These are phyloP conservation scores for Etheostoma nigrum DNA, from an alignment of 2,797 vertebrate species.

Conservation along the genomic window DNA sequence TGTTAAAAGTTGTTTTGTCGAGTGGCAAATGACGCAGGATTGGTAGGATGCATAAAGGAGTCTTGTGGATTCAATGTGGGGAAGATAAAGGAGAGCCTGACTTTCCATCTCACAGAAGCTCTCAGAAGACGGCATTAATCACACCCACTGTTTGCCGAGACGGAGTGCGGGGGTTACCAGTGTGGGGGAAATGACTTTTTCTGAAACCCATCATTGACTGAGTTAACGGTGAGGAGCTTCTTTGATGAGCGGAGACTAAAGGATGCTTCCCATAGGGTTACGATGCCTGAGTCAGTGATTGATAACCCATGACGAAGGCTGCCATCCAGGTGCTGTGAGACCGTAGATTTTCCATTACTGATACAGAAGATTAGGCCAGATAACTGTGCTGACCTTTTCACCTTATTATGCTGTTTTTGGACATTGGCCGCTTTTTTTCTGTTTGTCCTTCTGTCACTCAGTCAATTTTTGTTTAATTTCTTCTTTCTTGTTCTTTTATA, in stretches of 20 bases:
- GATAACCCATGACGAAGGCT: constrained; percentile 72
- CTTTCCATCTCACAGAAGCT: constrained; percentile 36
- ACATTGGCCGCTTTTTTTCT: neutral
- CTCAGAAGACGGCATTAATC: constrained; percentile 60
- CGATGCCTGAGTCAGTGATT: constrained; percentile 66
- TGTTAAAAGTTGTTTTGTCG: constrained; percentile 4
- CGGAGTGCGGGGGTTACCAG: constrained; percentile 57
- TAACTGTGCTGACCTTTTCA: constrained; percentile 69
- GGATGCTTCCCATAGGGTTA: constrained; percentile 71
- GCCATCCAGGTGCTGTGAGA: constrained; percentile 47
- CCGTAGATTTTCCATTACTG: constrained; percentile 71
- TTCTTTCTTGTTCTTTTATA: constrained; percentile 7
- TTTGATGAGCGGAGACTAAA: constrained; percentile 74
- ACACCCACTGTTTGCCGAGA: constrained; percentile 61
- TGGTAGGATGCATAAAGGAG: constrained; percentile 3
- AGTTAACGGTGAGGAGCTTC: constrained; percentile 79
- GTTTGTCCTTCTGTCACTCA: neutral
- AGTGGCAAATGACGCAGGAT: neutral
- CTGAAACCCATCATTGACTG: constrained; percentile 79
- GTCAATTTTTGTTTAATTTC: constrained; percentile 9
- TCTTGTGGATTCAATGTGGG: constrained; percentile 30
- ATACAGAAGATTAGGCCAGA: constrained; percentile 75
- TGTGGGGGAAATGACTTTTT: constrained; percentile 76
- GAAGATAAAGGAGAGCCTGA: constrained; percentile 34
- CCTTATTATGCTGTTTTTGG: constrained; percentile 33